Evolutionary conservation across 2,113 vertebrate species (phyloP), one percentile per base, ranked within the genome.

Genomic region (Myodes glareolus): DNA sequence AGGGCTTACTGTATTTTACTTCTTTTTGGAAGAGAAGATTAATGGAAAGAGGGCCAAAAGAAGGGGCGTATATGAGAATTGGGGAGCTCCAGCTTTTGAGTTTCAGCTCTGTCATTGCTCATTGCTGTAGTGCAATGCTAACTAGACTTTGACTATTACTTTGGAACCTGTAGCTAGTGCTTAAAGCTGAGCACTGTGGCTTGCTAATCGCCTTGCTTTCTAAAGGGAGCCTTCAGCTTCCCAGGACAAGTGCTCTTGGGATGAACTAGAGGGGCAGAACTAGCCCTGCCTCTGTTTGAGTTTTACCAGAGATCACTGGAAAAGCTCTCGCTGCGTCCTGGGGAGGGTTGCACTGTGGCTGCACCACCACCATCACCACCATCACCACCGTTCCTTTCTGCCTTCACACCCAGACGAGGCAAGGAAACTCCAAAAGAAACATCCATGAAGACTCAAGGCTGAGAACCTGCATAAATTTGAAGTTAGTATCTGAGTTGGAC

Each of bases 281-380:
- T 14, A 7, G 17, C 29, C 45, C 67, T 17, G 21, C n/a, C 17
- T 88, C 21, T 8, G 4, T 16, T 25, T 47, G 45, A 33, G 45
- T 25, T 45, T 31, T 42, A 21, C 61, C 68, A 75, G 23, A 25
- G 33, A 27, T 39, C n/a, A 42, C n/a, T 14, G 55, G 65, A 90
- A 10, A 81, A 90, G 73, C 85, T 52, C 10, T 13, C 3, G 65
- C 4, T 52, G 8, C 42, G 52, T 29, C 55, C 12, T 58, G 7
- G 33, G 25, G 23, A 63, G 52, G 70, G 55, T 10, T 2, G n/a
- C 55, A 17, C 4, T 9, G 25, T 9, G n/a, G n/a, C 55, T 29
- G 14, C 47, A 13, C 7, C n/a, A n/a, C n/a, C n/a, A n/a, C n/a
- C n/a, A n/a, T n/a, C n/a, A 14, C 3, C 55, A 1, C 63, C 8